Evolutionary conservation across 2,888 invertebrate species (phyloP).

Genomic region (Phragmatobia fuliginosa): DNA sequence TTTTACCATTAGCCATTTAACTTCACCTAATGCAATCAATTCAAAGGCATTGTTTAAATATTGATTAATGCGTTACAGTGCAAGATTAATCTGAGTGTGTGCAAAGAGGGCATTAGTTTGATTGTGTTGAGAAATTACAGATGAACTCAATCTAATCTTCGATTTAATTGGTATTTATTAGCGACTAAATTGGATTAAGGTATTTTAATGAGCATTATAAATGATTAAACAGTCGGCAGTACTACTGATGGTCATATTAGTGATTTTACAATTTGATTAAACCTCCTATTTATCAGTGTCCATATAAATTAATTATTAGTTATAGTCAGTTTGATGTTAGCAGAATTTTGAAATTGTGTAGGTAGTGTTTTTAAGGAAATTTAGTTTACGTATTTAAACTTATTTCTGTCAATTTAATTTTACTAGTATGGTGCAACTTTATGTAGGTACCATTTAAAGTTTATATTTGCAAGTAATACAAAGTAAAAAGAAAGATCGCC

Average conservation of each 20-base stretch:
- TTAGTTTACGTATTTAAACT: not conserved
- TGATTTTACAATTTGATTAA: not conserved
- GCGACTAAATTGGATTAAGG: conserved; percentile 28
- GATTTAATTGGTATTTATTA: conserved; percentile 52
- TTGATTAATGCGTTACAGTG: conserved; percentile 15
- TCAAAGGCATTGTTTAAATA: not conserved
- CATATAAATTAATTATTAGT: not conserved
- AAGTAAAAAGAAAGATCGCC: not conserved
- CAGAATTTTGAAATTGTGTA: not conserved
- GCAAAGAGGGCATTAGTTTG: conserved; percentile 47
- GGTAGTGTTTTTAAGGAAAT: not conserved
- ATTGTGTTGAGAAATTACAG: conserved; percentile 49
- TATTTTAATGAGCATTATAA: conserved; percentile 46
- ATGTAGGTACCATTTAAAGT: not conserved
- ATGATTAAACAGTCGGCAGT: conserved; percentile 24
- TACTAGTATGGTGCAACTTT: not conserved
- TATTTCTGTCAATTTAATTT: not conserved
- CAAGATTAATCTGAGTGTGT: conserved; percentile 34
- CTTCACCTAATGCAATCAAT: conserved; percentile 2
- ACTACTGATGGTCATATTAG: not conserved
- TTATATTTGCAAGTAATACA: not conserved
- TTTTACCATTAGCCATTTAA: not conserved
- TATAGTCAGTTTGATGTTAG: not conserved
- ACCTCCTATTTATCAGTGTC: not conserved
- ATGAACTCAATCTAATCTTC: conserved; percentile 50